Base-by-base conservation (phyloP, 2,888 invertebrate genomes). In the Andrena marginata region DNA sequence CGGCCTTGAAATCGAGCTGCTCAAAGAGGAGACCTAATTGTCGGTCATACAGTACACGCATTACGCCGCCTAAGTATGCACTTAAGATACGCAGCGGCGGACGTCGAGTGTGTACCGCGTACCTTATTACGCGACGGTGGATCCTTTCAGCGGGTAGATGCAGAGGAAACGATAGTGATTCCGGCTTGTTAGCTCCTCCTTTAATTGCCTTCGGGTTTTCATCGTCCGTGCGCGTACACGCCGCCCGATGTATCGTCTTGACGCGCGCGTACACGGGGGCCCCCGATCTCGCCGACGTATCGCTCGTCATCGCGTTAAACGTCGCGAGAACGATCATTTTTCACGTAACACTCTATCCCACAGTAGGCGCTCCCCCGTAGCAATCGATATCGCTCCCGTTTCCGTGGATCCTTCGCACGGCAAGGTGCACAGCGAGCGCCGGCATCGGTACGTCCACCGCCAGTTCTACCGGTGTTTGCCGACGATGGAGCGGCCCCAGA, bases 101-200 rank as follows among this genome's bases (percentile, higher is more conserved):
- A 84, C 87, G 85, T 83, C 59, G 87, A 73, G 71, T 78, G 68
- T 78, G 88, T 84, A 84, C 81, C 73, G 80, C 82, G 82, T 85
- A 87, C 85, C 88, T 92, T 90, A 91, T 92, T 93, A 91, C 89
- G 85, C 86, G 80, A 80, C 80, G 84, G 85, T 87, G 90, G 89
- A 91, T 92, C 90, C 91, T 90, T 89, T 90, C 88, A 87, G 89
- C 86, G 77, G 87, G 80, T 87, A 93, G 93, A 93, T 93, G 87
- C 87, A 93, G 89, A 93, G 93, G 93, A 93, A 92, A 92, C 90
- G 93, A 93, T 93, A 93, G 91, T 85, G 91, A 92, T 89, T 90
- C 89, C 86, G 86, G 90, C 93, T 93, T 92, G 92, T 93, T 93
- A 93, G 87, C 92, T 93, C 90, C 91, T 92, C 90, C 91, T 93